phyloP scores from a whole-genome alignment of 2,888 invertebrate genomes.

The Drosophila atripex region DNA sequence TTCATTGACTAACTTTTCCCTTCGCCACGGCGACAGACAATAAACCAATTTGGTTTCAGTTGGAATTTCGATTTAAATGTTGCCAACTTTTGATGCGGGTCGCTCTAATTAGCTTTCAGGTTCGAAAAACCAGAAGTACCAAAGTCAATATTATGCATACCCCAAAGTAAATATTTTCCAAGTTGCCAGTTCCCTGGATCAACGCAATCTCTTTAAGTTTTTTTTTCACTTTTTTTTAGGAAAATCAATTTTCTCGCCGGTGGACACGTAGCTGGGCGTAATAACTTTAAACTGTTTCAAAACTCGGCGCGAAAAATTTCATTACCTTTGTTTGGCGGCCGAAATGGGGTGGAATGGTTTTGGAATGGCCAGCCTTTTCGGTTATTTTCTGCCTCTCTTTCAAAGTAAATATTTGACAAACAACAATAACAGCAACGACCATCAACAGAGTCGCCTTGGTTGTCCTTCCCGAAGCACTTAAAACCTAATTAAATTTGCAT shows the following conservation, averaged over 20 bases:
- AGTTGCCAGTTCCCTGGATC: not conserved
- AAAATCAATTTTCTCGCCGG: constrained; percentile 70
- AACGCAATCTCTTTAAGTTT: constrained; percentile 54
- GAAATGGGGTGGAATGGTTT: constrained; percentile 5
- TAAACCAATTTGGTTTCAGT: constrained; percentile 69
- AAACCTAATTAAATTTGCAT: constrained; percentile 79
- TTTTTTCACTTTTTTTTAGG: constrained; percentile 40
- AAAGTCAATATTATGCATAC: constrained; percentile 66
- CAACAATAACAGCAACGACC: constrained; percentile 42
- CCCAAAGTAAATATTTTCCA: constrained; percentile 59
- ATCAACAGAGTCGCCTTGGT: constrained; percentile 50
- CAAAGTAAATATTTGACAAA: constrained; percentile 78
- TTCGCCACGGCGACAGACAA: constrained; percentile 51
- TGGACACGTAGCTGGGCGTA: constrained; percentile 62
- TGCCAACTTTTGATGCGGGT: constrained; percentile 73
- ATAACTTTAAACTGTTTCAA: constrained; percentile 77
- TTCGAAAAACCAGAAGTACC: constrained; percentile 44
- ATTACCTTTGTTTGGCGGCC: constrained; percentile 58
- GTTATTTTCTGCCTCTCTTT: constrained; percentile 69
- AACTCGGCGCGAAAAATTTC: constrained; percentile 77
- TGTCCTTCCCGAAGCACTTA: constrained; percentile 74
- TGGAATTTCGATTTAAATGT: constrained; percentile 57
- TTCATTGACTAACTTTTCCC: constrained; percentile 69
- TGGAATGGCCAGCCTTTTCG: constrained; percentile 67
- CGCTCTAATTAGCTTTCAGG: constrained; percentile 68